A percentile compares a stretch with the other conserved stretches of the same genome.
Evolutionary conservation across 2,888 invertebrate species (phyloP).

Genomic region (Erpobdella octoculata): DNA sequence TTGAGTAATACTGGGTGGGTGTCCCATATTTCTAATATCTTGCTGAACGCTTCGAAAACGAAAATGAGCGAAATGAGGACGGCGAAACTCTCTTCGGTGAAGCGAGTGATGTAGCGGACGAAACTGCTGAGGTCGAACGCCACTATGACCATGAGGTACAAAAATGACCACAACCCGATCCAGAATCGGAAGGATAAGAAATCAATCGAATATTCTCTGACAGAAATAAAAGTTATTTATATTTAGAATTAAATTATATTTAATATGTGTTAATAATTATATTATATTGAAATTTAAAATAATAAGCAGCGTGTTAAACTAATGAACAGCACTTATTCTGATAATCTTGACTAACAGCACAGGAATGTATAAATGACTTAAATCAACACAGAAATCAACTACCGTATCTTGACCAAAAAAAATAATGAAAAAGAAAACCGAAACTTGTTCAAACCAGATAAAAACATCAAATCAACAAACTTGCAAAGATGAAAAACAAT

Average conservation of each 20-base stretch:
- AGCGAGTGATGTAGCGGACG: conserved; percentile 92
- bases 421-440: too few relatives aligned
- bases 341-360: too few relatives aligned
- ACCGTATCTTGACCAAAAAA: too few relatives aligned
- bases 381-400: too few relatives aligned
- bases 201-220: conserved; percentile 70
- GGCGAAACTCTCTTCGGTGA: conserved; percentile 98
- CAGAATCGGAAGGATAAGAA: conserved; percentile 90
- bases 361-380: too few relatives aligned
- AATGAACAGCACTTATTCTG: too few relatives aligned
- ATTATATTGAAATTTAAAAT: too few relatives aligned
- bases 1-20: conserved; percentile 17
- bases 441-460: too few relatives aligned
- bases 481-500: conserved; percentile 48
- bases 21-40: conserved; percentile 57
- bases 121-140: conserved; percentile 89
- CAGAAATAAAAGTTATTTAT: conserved; percentile 33
- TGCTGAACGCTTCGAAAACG: conserved; percentile 92
- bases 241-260: too few relatives aligned
- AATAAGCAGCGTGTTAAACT: too few relatives aligned
- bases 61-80: conserved; percentile 94
- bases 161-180: conserved; percentile 87
- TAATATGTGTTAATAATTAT: too few relatives aligned
- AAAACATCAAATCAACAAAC: conserved; percentile 40
- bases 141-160: conserved; percentile 76